Percentiles rank a stretch among this genome's conserved stretches.
phyloP scores from a whole-genome alignment of 2,113 vertebrate species.

The zebrafish (Danio rerio) region GRCz12tu NC_133177.1:30919501-30920000 shows the following conservation, averaged over 20 bases:
- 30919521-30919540: slow-evolving; percentile 94
- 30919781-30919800: too few relatives aligned
- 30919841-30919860: too few relatives aligned
- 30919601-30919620: slow-evolving; percentile 83
- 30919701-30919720: background rate
- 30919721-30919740: background rate
- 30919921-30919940: too few relatives aligned
- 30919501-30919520: slow-evolving; percentile 91
- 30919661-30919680: slow-evolving; percentile 69
- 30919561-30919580: slow-evolving; percentile 89
- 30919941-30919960: too few relatives aligned
- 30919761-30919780: too few relatives aligned
- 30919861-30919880: too few relatives aligned
- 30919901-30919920: too few relatives aligned
- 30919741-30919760: background rate
- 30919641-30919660: slow-evolving; percentile 77
- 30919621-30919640: slow-evolving; percentile 85
- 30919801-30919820: too few relatives aligned
- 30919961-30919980: too few relatives aligned
- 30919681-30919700: background rate
- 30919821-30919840: too few relatives aligned
- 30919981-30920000: too few relatives aligned
- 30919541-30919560: slow-evolving; percentile 85
- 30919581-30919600: slow-evolving; percentile 84
- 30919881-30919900: too few relatives aligned